These are phyloP conservation scores for Dendrocincla fuliginosa DNA, from an alignment of 2,797 vertebrate species.

Conservation along the genomic window DNA sequence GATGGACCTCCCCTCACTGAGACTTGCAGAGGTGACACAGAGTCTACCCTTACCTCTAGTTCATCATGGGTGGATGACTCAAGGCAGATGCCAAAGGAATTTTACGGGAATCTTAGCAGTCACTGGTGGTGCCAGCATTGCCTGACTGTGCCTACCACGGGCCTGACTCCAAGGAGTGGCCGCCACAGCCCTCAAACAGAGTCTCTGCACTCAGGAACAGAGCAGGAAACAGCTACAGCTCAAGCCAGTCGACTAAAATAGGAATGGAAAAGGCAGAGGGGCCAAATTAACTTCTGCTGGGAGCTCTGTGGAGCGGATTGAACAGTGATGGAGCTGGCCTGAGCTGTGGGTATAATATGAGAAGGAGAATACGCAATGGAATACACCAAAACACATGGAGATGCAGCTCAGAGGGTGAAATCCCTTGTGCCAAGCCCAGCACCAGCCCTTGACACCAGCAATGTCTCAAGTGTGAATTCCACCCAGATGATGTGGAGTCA, in stretches of 20 bases:
- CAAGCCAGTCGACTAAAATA: not conserved
- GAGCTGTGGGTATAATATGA: not conserved
- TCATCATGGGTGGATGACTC: fast-evolving
- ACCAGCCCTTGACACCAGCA: not conserved
- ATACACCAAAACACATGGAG: fast-evolving
- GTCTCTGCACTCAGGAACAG: not conserved
- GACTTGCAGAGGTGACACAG: not conserved
- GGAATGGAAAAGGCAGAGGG: not conserved
- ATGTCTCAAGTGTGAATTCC: not conserved
- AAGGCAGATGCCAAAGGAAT: not conserved
- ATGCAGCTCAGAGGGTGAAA: not conserved
- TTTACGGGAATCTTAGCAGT: fast-evolving
- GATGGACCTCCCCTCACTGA: fast-evolving
- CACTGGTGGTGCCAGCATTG: not conserved
- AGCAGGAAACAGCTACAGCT: not conserved
- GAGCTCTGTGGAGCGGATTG: not conserved
- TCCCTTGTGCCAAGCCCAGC: not conserved
- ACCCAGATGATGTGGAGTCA: not conserved
- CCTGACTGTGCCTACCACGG: fast-evolving
- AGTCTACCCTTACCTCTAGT: not conserved
- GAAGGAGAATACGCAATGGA: not conserved
- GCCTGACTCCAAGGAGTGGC: not conserved
- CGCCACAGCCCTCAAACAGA: not conserved
- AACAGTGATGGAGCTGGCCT: not conserved
- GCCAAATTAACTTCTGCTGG: not conserved